Percentiles rank a stretch among this genome's conserved stretches.
phyloP scores from a whole-genome alignment of 35 echinoderm and acorn worm species.

The Patiria miniata region DNA sequence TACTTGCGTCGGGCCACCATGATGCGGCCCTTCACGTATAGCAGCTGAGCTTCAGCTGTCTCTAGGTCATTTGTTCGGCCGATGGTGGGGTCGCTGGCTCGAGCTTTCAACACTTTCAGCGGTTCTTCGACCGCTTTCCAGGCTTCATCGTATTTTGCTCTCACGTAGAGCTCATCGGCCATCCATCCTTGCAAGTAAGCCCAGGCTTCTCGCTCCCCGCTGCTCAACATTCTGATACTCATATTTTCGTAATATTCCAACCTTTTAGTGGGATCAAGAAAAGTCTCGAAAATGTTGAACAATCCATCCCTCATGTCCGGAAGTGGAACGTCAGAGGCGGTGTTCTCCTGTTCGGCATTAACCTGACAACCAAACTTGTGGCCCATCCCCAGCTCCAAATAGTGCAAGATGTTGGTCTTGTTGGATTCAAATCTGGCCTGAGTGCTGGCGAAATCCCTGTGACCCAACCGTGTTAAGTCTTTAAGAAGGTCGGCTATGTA shows the following conservation, averaged over 20 bases:
- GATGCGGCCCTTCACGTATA: slow-evolving; percentile 12
- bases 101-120: background rate
- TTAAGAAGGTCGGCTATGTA: background rate
- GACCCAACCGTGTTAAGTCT: background rate
- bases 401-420: background rate
- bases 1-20: background rate
- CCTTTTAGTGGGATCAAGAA: slow-evolving; percentile 25
- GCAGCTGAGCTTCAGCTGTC: slow-evolving; percentile 1
- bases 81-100: background rate
- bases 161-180: slow-evolving; percentile 18
- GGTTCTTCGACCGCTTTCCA: slow-evolving; percentile 11
- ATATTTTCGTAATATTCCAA: slow-evolving; percentile 4
- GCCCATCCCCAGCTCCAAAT: slow-evolving; percentile 36
- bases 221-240: background rate
- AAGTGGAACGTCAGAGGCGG: background rate
- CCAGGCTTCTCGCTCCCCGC: slow-evolving; percentile 16
- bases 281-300: slow-evolving; percentile 23
- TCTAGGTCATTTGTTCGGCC: background rate
- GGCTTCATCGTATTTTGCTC: slow-evolving; percentile 26
- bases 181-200: slow-evolving; percentile 29
- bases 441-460: background rate
- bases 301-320: background rate
- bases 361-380: slow-evolving; percentile 14
- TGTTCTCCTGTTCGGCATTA: background rate
- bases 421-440: slow-evolving; percentile 3